Evolutionary conservation across 1,140 invertebrate genomes (phyloP).

Genomic region (Andricus grossulariae): DNA sequence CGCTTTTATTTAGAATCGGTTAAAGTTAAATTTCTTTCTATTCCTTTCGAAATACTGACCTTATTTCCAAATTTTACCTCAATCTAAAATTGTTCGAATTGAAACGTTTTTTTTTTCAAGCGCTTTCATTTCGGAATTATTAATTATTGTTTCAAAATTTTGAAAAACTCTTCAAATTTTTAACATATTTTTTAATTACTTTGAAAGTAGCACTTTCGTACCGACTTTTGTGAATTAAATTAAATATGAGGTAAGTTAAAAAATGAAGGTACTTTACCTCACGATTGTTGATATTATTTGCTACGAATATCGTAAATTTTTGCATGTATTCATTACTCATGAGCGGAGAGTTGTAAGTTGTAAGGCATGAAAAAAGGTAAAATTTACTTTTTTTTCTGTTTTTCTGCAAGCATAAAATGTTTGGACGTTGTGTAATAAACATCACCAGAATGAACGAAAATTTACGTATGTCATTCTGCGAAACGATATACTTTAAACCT

Average conservation of each 20-base stretch:
- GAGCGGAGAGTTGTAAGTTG: neutral
- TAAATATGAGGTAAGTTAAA: neutral
- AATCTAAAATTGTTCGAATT: too few species aligned
- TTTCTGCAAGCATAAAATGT: neutral
- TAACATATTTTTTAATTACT: too few species aligned
- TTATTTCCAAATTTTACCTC: too few species aligned
- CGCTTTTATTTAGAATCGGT: too few species aligned
- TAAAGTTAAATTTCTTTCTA: too few species aligned
- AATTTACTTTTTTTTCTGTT: neutral
- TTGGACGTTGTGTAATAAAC: constrained; percentile 14
- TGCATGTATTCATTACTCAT: neutral
- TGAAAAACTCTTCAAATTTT: too few species aligned
- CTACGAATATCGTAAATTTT: constrained; percentile 7
- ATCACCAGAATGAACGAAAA: constrained; percentile 15
- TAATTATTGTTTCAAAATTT: too few species aligned
- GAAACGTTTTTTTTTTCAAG: too few species aligned
- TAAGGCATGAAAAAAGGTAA: neutral
- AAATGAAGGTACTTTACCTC: neutral
- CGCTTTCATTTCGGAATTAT: too few species aligned
- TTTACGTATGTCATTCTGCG: neutral
- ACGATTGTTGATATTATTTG: constrained; percentile 9
- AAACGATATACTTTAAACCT: constrained; percentile 9
- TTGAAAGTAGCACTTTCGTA: too few species aligned
- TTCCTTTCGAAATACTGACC: too few species aligned
- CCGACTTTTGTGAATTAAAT: too few species aligned